These are phyloP conservation scores for Seladonia tumulorum DNA, from an alignment of 2,888 invertebrate species.

Conservation along the genomic window DNA sequence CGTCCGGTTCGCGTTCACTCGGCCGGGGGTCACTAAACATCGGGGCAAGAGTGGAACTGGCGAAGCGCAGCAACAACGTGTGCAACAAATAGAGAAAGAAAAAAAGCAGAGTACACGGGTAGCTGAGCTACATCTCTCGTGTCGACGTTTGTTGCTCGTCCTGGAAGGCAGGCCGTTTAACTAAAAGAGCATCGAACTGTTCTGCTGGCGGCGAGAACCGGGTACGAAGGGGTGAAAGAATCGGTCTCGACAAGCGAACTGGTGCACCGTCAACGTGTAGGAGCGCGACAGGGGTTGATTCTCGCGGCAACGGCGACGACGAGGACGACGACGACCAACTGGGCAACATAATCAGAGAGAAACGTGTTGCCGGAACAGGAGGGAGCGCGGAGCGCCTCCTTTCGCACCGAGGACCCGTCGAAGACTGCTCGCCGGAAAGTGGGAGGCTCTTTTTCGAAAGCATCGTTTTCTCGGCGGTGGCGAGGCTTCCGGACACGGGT, in stretches of 20 bases:
- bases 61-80: neutral
- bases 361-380: slow-evolving; percentile 40
- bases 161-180: neutral
- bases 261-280: neutral
- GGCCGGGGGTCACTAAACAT: slow-evolving; percentile 48
- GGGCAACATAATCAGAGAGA: slow-evolving; percentile 12
- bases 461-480: slow-evolving; percentile 70
- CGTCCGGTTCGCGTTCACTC: slow-evolving; percentile 49
- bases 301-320: neutral
- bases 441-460: slow-evolving; percentile 69
- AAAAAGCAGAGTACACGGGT: neutral
- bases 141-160: neutral
- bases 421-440: slow-evolving; percentile 65
- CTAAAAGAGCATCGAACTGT: slow-evolving; percentile 18
- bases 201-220: neutral
- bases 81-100: slow-evolving; percentile 27
- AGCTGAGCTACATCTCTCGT: slow-evolving; percentile 24
- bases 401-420: slow-evolving; percentile 68
- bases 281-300: slow-evolving; percentile 1
- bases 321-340: neutral
- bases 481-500: slow-evolving; percentile 70
- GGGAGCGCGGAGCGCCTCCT: slow-evolving; percentile 47
- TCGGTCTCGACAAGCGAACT: neutral
- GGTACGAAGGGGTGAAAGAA: neutral
- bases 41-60: slow-evolving; percentile 6